Evolutionary conservation across 2,113 vertebrate species (phyloP).

Genomic region (Egretta garzetta): DNA sequence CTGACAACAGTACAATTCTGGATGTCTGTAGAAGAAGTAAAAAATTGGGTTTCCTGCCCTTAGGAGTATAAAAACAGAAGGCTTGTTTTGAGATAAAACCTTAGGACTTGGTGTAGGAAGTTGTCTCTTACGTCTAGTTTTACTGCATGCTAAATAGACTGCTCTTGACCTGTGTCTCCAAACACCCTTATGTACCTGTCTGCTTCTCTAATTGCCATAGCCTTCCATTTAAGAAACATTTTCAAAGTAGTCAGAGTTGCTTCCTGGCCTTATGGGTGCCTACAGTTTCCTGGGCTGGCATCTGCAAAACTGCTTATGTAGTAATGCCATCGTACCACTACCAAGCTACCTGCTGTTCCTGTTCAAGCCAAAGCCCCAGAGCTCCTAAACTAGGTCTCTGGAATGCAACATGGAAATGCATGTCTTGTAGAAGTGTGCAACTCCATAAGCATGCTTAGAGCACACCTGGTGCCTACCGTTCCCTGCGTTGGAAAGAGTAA

Average conservation of each 20-base stretch:
- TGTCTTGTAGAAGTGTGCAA: not conserved
- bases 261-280: not conserved
- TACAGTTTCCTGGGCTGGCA: not conserved
- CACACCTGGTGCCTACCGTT: rapidly evolving
- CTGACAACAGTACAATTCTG: not conserved
- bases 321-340: not conserved
- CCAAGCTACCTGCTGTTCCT: not conserved
- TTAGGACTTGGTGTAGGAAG: not conserved
- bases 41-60: not conserved
- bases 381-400: not conserved
- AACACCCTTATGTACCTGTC: not conserved
- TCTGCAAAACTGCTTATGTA: not conserved
- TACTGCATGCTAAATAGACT: not conserved
- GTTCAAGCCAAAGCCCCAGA: not conserved
- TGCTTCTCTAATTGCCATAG: not conserved
- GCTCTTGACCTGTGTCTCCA: not conserved
- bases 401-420: rapidly evolving
- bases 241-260: not conserved
- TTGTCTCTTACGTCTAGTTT: not conserved
- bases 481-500: not conserved
- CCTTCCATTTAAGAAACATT: not conserved
- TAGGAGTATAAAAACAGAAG: not conserved
- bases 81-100: conserved; percentile 1
- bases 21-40: not conserved
- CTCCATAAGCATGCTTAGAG: not conserved